Evolutionary conservation across 2,113 vertebrate genomes (phyloP).

Genomic region (Vicugna pacos): DNA sequence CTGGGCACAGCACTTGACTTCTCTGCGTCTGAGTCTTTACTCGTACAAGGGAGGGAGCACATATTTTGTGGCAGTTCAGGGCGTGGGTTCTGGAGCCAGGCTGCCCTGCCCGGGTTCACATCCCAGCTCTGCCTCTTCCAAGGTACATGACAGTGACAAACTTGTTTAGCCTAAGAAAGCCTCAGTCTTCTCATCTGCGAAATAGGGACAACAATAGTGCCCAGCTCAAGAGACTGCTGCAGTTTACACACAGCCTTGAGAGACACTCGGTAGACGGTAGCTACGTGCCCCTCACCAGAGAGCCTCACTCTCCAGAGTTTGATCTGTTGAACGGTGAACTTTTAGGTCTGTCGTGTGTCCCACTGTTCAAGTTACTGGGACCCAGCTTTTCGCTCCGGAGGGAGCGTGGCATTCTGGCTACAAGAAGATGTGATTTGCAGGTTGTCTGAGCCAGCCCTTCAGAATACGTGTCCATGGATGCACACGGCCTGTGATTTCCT

Average conservation of each 20-base stretch:
- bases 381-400: neutral
- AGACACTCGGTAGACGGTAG: neutral
- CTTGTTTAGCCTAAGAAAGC: neutral
- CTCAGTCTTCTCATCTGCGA: neutral
- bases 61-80: rapidly evolving
- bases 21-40: neutral
- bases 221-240: neutral
- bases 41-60: neutral
- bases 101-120: neutral
- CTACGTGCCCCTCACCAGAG: neutral
- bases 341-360: neutral
- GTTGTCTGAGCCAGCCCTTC: neutral
- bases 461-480: neutral
- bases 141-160: neutral
- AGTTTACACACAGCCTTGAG: neutral
- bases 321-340: neutral
- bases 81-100: neutral
- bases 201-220: neutral
- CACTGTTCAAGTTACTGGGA: neutral
- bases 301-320: neutral
- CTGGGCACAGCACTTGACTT: neutral
- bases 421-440: neutral
- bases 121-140: neutral
- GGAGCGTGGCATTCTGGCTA: neutral
- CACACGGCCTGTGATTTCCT: neutral